Conservation (phyloP, 1,140 invertebrate species). For the Parasteatoda tepidariorum region DNA sequence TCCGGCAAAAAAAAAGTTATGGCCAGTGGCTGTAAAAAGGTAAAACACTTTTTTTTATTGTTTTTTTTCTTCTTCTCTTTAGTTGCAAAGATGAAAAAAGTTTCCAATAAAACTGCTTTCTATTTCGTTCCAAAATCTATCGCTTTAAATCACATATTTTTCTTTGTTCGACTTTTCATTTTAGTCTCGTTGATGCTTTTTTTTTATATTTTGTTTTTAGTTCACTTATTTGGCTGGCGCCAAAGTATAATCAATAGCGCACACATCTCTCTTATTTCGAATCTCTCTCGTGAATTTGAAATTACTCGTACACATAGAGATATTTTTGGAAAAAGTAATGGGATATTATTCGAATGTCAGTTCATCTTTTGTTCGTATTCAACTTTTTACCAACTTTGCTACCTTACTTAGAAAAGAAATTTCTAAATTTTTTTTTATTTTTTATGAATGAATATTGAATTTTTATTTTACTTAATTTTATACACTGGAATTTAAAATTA, state of each 20-base stretch:
- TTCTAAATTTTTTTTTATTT: too few species aligned
- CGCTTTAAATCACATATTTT: constrained; percentile 44
- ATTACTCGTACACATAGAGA: too few species aligned
- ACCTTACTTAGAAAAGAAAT: too few species aligned
- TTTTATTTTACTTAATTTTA: too few species aligned
- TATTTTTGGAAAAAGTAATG: too few species aligned
- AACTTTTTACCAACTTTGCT: too few species aligned
- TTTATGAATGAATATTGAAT: too few species aligned
- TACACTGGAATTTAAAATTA: too few species aligned
- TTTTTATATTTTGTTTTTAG: constrained; percentile 21
- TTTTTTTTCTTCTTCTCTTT: neutral
- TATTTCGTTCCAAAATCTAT: constrained; percentile 39
- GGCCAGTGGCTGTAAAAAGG: constrained; percentile 25
- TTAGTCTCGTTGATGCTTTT: constrained; percentile 1
- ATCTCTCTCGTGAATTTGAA: too few species aligned
- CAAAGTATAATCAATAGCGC: constrained; percentile 36
- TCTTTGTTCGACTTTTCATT: constrained; percentile 1
- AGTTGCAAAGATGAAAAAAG: neutral
- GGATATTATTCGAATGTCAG: too few species aligned
- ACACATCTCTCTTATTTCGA: constrained; percentile 44
- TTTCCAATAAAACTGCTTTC: constrained; percentile 47
- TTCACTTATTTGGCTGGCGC: constrained; percentile 3
- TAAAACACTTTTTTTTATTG: constrained; percentile 22
- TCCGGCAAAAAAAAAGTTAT: constrained; percentile 34
- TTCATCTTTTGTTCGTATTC: too few species aligned